Evolutionary conservation across 2,113 vertebrate species (phyloP).

Genomic region (Cynocephalus volans): DNA sequence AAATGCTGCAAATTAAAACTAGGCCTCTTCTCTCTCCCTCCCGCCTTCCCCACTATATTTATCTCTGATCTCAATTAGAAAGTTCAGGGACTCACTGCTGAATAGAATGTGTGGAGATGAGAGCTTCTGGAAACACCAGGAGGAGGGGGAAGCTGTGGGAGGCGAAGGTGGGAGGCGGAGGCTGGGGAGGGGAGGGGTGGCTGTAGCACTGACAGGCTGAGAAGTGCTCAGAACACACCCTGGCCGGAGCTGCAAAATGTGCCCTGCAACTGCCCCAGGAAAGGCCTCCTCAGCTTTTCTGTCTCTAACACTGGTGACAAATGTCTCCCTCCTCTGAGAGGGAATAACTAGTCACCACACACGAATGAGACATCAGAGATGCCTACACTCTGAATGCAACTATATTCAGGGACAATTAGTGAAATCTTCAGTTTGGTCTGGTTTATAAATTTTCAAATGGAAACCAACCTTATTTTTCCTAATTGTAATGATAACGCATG

Average conservation of each 20-base stretch:
- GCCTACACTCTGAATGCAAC: not conserved
- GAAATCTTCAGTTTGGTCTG: not conserved
- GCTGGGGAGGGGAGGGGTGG: not conserved
- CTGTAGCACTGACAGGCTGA: not conserved
- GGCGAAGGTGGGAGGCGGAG: not conserved
- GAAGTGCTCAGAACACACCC: too few species aligned
- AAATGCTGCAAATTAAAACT: slow-evolving; percentile 91
- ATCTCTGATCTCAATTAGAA: slow-evolving; percentile 92
- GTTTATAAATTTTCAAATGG: not conserved
- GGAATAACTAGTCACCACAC: not conserved
- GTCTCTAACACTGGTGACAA: not conserved
- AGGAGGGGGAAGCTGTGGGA: slow-evolving; percentile 67
- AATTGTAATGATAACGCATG: not conserved
- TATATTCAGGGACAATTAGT: not conserved
- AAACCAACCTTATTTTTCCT: not conserved
- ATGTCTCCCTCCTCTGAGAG: not conserved
- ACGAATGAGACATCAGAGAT: not conserved
- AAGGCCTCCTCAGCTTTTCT: not conserved
- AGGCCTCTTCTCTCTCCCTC: slow-evolving; percentile 84
- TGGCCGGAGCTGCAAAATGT: not conserved
- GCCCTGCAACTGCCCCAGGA: not conserved
- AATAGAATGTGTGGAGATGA: slow-evolving; percentile 88
- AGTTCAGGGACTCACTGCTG: slow-evolving; percentile 89
- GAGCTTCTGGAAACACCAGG: slow-evolving; percentile 86
- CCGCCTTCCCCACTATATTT: slow-evolving; percentile 86